phyloP scores from a whole-genome alignment of 2,888 invertebrate genomes.

The Athalia cordata region DNA sequence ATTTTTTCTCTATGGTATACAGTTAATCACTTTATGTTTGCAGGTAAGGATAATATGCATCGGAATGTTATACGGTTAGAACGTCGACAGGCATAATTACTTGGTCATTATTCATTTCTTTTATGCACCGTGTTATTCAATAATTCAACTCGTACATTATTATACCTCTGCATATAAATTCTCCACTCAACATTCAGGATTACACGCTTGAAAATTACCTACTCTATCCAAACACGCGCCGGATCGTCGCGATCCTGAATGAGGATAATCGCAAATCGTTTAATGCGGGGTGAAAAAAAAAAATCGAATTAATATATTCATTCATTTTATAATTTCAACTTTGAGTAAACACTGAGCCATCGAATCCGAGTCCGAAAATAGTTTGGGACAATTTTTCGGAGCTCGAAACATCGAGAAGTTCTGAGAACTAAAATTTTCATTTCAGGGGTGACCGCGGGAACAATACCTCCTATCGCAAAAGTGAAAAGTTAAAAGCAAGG shows the following conservation, averaged over 20 bases:
- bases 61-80: not conserved
- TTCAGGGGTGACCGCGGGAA: no score
- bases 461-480: not conserved
- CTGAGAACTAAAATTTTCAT: not conserved
- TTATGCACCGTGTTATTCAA: constrained; percentile 54
- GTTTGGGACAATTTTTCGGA: no score
- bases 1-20: no score
- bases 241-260: no score
- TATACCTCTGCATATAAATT: constrained; percentile 3
- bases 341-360: no score
- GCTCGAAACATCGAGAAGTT: not conserved
- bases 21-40: no score
- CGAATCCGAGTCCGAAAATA: no score
- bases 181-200: constrained; percentile 56
- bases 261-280: no score
- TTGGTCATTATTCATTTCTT: constrained; percentile 48
- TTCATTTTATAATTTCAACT: no score
- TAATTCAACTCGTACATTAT: constrained; percentile 54
- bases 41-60: not conserved
- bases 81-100: not conserved
- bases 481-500: not conserved
- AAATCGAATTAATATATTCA: no score
- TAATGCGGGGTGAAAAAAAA: no score
- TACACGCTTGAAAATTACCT: constrained; percentile 58
- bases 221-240: constrained; percentile 43